phyloP scores from a whole-genome alignment of 2,113 vertebrate species.

The Hylia prasina region DNA sequence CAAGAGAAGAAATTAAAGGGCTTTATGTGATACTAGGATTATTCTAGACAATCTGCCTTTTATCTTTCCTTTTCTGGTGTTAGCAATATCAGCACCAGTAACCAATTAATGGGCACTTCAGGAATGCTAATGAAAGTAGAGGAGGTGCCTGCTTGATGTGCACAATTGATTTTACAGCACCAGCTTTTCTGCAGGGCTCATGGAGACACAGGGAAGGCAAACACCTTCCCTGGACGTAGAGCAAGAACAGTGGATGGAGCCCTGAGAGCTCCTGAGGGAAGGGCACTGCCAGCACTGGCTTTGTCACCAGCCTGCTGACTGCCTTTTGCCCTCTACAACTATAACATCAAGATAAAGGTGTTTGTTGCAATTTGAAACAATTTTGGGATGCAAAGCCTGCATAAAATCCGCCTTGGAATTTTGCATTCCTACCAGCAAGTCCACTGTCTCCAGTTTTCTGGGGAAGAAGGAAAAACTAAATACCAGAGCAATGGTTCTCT shows the following conservation, averaged over 20 bases:
- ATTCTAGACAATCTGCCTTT: not conserved
- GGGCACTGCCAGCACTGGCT: not conserved
- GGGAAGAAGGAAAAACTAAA: not conserved
- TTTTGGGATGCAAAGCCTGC: not conserved
- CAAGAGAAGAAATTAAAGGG: not conserved
- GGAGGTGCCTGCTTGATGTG: not conserved
- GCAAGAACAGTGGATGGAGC: not conserved
- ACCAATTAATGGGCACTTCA: not conserved
- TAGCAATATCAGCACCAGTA: not conserved
- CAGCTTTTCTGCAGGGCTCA: not conserved
- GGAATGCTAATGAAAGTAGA: not conserved
- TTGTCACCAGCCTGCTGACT: not conserved
- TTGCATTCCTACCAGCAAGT: not conserved
- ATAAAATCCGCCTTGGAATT: not conserved
- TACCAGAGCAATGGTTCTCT: not conserved
- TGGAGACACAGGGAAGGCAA: not conserved
- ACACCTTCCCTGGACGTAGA: fast-evolving
- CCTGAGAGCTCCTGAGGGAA: not conserved
- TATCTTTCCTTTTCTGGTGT: not conserved
- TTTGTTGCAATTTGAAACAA: not conserved
- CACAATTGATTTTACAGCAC: not conserved
- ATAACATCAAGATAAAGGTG: not conserved
- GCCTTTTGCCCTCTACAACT: not conserved
- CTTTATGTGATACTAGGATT: not conserved
- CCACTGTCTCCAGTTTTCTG: not conserved